phyloP scores from a whole-genome alignment of 2,797 vertebrate species.

The Lithobates sylvaticus region DNA sequence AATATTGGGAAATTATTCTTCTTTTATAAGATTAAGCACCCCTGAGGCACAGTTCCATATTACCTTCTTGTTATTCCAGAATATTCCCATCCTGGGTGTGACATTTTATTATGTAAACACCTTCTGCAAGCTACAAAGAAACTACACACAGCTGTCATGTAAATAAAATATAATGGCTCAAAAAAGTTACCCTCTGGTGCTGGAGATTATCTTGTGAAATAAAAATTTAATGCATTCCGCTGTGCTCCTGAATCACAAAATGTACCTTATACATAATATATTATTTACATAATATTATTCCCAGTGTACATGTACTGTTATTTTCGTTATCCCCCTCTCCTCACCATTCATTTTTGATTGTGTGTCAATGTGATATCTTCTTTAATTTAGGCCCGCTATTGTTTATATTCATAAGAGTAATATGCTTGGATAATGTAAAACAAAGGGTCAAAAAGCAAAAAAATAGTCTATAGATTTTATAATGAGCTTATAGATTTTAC shows the following conservation, averaged over 20 bases:
- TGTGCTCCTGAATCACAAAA: conserved; percentile 29
- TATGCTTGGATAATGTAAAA: not conserved
- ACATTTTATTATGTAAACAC: conserved; percentile 28
- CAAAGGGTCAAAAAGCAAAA: not conserved
- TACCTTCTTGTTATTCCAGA: not conserved
- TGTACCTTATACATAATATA: conserved; percentile 51
- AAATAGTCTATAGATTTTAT: too few relatives aligned
- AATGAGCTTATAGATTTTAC: too few relatives aligned
- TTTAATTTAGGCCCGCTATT: not conserved
- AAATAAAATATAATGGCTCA: conserved; percentile 32
- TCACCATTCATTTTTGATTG: not conserved
- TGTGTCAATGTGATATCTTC: not conserved
- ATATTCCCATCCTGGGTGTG: not conserved
- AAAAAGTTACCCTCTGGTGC: conserved; percentile 34
- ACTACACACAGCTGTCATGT: conserved; percentile 23
- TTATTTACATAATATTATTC: conserved; percentile 44
- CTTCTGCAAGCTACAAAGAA: not conserved
- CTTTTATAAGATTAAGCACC: not conserved
- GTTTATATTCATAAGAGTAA: not conserved
- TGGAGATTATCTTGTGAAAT: conserved; percentile 4
- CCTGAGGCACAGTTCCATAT: not conserved
- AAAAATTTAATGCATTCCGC: conserved; percentile 20
- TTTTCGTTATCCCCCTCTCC: not conserved
- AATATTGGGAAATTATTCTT: not conserved
- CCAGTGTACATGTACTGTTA: conserved; percentile 7